Percentiles rank a stretch among this genome's conserved stretches.
phyloP scores from a whole-genome alignment of 1,140 invertebrate genomes.

The Drosophila baimaii region DNA sequence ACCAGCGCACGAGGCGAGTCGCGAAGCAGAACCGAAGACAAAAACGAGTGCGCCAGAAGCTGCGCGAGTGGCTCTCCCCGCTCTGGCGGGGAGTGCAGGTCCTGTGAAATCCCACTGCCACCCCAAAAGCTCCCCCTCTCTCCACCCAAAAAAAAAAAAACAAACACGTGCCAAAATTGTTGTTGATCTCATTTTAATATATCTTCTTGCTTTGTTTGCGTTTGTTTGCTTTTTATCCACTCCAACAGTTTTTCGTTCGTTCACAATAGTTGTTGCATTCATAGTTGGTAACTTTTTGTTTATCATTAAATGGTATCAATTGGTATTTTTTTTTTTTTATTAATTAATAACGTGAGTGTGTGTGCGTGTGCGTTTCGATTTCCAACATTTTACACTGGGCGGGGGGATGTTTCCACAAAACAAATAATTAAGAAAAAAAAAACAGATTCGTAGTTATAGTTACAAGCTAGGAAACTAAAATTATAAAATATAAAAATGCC shows the following conservation, averaged over 20 bases:
- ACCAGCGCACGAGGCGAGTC: background rate
- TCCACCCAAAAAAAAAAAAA: no score
- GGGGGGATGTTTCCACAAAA: constrained; percentile 37
- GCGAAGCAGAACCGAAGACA: constrained; percentile 7
- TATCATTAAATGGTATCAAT: constrained; percentile 57
- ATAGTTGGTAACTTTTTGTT: constrained; percentile 32
- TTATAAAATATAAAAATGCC: constrained; percentile 54
- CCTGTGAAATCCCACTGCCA: background rate
- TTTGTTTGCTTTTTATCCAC: constrained; percentile 64
- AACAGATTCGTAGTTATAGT: constrained; percentile 39
- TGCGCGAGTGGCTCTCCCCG: constrained; percentile 8
- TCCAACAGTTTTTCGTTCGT: constrained; percentile 66
- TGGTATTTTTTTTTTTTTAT: constrained; percentile 51
- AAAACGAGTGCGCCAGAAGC: constrained; percentile 3
- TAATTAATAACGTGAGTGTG: constrained; percentile 49
- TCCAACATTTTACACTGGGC: constrained; percentile 69
- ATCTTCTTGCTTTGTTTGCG: constrained; percentile 50
- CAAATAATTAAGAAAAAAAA: constrained; percentile 24
- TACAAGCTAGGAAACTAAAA: constrained; percentile 53
- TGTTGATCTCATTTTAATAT: constrained; percentile 44
- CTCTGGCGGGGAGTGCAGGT: background rate
- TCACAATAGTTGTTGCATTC: constrained; percentile 66
- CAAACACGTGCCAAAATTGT: constrained; percentile 51
- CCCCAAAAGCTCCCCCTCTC: background rate
- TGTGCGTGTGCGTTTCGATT: constrained; percentile 43